Percentiles rank a stretch among this genome's conserved stretches.
These are phyloP conservation scores for Pelusios castaneus DNA, from an alignment of 2,113 vertebrate species.

Conservation along the genomic window DNA sequence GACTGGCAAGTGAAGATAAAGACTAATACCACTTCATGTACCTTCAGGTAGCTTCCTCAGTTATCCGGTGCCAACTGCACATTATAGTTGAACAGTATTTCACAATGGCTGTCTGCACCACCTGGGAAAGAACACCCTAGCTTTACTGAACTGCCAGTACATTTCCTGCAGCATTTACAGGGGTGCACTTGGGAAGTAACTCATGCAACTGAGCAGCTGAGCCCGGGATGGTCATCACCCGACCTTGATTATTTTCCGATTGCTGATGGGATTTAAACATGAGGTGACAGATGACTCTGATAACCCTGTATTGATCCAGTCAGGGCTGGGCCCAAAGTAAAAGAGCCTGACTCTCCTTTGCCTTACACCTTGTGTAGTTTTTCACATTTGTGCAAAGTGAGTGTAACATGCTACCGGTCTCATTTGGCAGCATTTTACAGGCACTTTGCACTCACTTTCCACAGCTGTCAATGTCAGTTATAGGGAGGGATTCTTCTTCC, in stretches of 20 bases:
- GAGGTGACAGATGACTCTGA: rapidly evolving
- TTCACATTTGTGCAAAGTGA: not conserved
- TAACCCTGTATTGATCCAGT: not conserved
- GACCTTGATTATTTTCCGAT: not conserved
- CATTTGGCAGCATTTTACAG: not conserved
- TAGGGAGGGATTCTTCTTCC: too few relatives aligned
- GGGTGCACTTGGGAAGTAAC: not conserved
- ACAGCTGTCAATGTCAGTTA: not conserved
- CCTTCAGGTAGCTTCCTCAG: not conserved
- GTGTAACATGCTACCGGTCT: not conserved
- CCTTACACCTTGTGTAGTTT: not conserved
- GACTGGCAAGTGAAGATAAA: not conserved
- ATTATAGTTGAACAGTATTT: not conserved
- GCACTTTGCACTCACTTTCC: not conserved
- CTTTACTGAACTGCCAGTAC: not conserved
- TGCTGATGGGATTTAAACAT: not conserved
- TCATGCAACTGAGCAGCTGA: not conserved
- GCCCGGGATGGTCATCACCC: not conserved
- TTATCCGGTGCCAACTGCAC: not conserved
- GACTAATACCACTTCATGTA: not conserved
- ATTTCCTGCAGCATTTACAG: not conserved
- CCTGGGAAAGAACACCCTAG: not conserved
- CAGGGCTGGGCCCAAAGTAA: not conserved
- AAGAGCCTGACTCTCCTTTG: not conserved
- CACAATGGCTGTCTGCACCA: not conserved